Evolutionary conservation across 2,113 vertebrate species (phyloP).

Genomic region (Cryptomyrus ogoouensis): DNA sequence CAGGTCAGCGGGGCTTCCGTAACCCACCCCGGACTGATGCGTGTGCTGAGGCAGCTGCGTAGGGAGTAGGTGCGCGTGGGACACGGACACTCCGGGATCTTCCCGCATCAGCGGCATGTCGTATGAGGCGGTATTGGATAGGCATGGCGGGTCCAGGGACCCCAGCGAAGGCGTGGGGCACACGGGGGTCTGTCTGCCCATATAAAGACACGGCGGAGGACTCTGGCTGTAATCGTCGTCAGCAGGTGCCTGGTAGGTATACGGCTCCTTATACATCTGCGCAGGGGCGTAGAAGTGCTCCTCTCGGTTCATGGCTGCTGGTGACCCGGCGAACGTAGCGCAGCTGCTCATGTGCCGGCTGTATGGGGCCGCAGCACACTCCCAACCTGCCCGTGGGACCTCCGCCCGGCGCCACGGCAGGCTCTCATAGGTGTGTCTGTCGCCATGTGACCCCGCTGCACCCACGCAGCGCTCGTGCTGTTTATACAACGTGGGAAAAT

Average conservation of each 20-base stretch:
- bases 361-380: slow-evolving; percentile 39
- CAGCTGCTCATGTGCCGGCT: slow-evolving; percentile 36
- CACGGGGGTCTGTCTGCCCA: slow-evolving; percentile 73
- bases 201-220: slow-evolving; percentile 88
- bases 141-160: slow-evolving; percentile 69
- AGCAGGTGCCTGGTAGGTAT: slow-evolving; percentile 76
- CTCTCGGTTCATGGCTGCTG: slow-evolving; percentile 82
- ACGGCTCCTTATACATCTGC: slow-evolving; percentile 88
- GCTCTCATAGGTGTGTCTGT: slow-evolving; percentile 59
- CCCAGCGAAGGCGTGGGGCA: slow-evolving; percentile 64
- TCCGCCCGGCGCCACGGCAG: slow-evolving; percentile 49
- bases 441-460: slow-evolving; percentile 63
- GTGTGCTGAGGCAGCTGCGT: slow-evolving; percentile 62
- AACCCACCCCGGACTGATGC: slow-evolving; percentile 63
- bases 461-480: slow-evolving; percentile 55
- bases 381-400: slow-evolving; percentile 45
- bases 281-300: slow-evolving; percentile 78
- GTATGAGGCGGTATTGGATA: slow-evolving; percentile 77
- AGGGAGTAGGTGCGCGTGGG: slow-evolving; percentile 63
- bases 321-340: slow-evolving; percentile 31
- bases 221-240: slow-evolving; percentile 74
- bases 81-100: slow-evolving; percentile 59
- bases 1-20: slow-evolving; percentile 62
- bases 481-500: slow-evolving; percentile 50
- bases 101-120: slow-evolving; percentile 74